Conservation (phyloP, 2,113 vertebrate species). For the Axis porcinus region DNA sequence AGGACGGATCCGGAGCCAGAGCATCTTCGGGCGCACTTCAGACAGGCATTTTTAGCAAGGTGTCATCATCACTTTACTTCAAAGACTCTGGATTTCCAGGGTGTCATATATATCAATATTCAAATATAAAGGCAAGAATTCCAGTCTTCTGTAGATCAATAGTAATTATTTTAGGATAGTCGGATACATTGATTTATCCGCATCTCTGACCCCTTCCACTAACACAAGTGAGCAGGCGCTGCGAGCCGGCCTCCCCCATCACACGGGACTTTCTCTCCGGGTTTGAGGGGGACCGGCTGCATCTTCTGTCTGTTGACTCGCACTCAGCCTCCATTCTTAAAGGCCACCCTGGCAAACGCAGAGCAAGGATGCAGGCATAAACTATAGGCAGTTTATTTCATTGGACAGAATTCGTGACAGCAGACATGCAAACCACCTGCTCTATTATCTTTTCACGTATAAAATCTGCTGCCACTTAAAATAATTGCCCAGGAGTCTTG, state of each 20-base stretch:
- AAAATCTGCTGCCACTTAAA: background rate
- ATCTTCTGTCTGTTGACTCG: accelerated
- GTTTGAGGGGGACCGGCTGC: too few species aligned
- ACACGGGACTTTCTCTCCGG: accelerated
- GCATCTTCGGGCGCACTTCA: accelerated
- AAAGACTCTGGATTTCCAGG: slow-evolving; percentile 47
- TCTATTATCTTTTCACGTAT: background rate
- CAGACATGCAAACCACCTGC: background rate
- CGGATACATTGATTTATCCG: slow-evolving; percentile 70
- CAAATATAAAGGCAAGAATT: slow-evolving; percentile 65
- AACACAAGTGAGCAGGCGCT: slow-evolving; percentile 22
- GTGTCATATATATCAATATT: slow-evolving; percentile 73
- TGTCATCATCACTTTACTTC: slow-evolving; percentile 55
- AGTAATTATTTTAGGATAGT: slow-evolving; percentile 77
- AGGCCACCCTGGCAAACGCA: accelerated
- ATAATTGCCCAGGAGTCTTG: background rate
- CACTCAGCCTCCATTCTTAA: accelerated
- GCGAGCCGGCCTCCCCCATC: background rate
- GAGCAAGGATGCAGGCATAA: accelerated
- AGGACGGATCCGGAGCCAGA: accelerated
- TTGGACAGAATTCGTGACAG: accelerated
- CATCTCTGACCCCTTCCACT: slow-evolving; percentile 66
- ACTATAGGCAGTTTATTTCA: background rate
- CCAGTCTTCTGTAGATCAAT: slow-evolving; percentile 65
- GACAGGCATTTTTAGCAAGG: background rate